A percentile compares a stretch with the other conserved stretches of the same genome.
Evolutionary conservation across 2,113 vertebrate species (phyloP).

Genomic region (Phalacrocorax brasilianus): DNA sequence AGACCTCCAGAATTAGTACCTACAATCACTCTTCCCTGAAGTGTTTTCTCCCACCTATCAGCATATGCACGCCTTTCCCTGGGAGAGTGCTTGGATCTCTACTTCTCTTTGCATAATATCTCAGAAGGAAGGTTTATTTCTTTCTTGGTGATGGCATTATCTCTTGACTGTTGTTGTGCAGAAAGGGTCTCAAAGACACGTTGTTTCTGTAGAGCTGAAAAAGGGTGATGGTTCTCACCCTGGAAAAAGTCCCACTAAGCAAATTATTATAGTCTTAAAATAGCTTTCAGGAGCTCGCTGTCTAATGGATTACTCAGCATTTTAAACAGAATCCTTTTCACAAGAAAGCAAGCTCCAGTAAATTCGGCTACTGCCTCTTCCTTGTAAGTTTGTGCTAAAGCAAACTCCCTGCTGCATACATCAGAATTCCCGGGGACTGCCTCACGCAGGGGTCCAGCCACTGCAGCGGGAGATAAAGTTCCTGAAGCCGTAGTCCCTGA

Average conservation of each 20-base stretch:
- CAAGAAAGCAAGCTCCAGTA: neutral
- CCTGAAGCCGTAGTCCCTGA: neutral
- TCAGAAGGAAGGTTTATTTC: neutral
- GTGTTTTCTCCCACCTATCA: neutral
- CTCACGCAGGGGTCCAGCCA: neutral
- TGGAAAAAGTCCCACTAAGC: neutral
- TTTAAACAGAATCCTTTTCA: constrained; percentile 15
- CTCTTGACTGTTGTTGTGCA: neutral
- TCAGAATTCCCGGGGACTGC: neutral
- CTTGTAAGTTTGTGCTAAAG: neutral
- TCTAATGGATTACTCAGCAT: neutral
- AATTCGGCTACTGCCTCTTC: neutral
- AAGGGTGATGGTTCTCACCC: neutral
- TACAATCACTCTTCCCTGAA: neutral
- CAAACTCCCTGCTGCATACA: neutral
- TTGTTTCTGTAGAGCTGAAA: neutral
- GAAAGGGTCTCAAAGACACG: neutral
- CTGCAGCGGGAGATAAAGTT: neutral
- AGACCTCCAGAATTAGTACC: neutral
- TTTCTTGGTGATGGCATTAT: neutral
- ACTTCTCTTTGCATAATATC: neutral
- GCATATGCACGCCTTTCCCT: neutral
- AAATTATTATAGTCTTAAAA: neutral
- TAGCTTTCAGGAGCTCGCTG: neutral
- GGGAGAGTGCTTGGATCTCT: neutral